Evolutionary conservation across 2,888 invertebrate species (phyloP), one percentile per base, ranked within the genome.

Genomic region (Taenaris catops): DNA sequence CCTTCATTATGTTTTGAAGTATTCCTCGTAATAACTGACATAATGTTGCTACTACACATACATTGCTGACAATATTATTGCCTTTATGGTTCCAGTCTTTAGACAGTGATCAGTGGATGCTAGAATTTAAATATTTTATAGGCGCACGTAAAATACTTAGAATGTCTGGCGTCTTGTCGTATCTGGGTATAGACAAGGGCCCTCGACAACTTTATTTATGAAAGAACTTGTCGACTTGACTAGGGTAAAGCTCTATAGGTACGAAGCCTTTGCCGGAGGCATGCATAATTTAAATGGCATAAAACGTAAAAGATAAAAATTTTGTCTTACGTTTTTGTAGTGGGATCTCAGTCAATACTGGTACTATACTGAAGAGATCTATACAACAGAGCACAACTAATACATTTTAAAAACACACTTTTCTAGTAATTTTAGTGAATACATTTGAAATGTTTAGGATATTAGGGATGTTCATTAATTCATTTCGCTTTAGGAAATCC

Each of bases 151-250:
- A 26, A 20, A 24, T 46, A 31, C 38, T 41, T 31, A 32, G 39
- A 32, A 31, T 38, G 34, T 37, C 40, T 35, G 49, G 47, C 58
- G 54, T 64, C 64, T 62, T 58, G 59, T 58, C 55, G 55, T 55
- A 57, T 62, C 59, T 54, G 56, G 62, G 60, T 49, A 55, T 48
- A 42, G 55, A 52, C 37, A 50, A 72, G 70, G 42, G 52, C 58
- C 44, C 68, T 69, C 49, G 48, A 61, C 65, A 65, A 69, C 64
- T 69, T 67, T 72, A 73, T 73, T 73, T 75, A 71, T 68, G 70
- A 70, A 66, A 44, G 64, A 67, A 66, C 66, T 68, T 63, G 52
- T 48, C 53, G 51, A 53, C 45, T 49, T 38, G 46, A 43, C 48
- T 51, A 34, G 44, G 38, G 40, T 43, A 38, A 18, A 35, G 20